phyloP scores from a whole-genome alignment of 2,113 vertebrate species.

The Barbus barbus region DNA sequence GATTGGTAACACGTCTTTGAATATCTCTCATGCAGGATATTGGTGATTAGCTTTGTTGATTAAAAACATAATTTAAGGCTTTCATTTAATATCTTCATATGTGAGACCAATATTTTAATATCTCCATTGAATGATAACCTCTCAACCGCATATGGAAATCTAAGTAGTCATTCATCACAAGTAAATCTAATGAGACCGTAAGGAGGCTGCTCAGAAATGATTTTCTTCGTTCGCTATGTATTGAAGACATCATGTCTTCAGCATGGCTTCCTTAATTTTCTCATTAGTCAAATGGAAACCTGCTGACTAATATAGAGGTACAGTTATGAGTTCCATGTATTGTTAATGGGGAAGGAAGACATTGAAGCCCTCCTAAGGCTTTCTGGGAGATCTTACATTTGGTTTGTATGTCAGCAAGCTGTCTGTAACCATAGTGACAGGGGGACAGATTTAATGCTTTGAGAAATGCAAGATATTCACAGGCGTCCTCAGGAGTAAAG shows the following conservation, averaged over 20 bases:
- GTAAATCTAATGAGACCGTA: slow-evolving; percentile 47
- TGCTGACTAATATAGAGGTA: slow-evolving; percentile 41
- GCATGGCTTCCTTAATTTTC: slow-evolving; percentile 15
- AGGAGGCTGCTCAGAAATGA: slow-evolving; percentile 29
- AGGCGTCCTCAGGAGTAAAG: not conserved
- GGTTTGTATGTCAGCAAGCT: not conserved
- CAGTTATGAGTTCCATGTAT: slow-evolving; percentile 56
- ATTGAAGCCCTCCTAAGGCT: slow-evolving; percentile 33
- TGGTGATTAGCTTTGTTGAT: slow-evolving; percentile 43
- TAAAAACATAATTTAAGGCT: slow-evolving; percentile 43
- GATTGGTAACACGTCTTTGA: not conserved
- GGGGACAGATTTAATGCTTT: slow-evolving; percentile 27
- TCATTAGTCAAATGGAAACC: slow-evolving; percentile 49
- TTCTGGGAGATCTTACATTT: slow-evolving; percentile 17
- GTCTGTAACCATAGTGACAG: slow-evolving; percentile 52
- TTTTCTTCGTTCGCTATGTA: not conserved
- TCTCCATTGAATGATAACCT: slow-evolving; percentile 27
- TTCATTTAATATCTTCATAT: slow-evolving; percentile 43
- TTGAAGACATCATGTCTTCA: not conserved
- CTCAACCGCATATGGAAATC: slow-evolving; percentile 14
- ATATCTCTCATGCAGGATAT: slow-evolving; percentile 20
- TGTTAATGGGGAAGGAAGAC: slow-evolving; percentile 51
- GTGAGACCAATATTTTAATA: slow-evolving; percentile 30
- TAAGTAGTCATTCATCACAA: slow-evolving; percentile 33
- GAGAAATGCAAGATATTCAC: slow-evolving; percentile 25